Base-by-base conservation (phyloP, 2,888 invertebrate genomes). In the Epistrophella euchroma region DNA sequence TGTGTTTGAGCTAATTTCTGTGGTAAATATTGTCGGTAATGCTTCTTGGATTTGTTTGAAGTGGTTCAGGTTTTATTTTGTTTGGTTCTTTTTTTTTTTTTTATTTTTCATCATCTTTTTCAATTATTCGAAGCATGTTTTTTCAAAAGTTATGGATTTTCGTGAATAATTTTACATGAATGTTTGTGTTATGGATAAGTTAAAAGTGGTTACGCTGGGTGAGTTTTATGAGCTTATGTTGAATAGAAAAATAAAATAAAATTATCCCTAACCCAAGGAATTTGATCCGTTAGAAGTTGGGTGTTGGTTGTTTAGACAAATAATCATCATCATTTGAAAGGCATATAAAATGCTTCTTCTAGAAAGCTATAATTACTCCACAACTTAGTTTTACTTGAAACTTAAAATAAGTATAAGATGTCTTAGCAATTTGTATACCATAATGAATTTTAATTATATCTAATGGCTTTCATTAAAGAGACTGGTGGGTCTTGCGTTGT, bases 21-120 rank as follows among this genome's bases (percentile, higher is more conserved):
- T 74, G 78, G 83, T 79, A 83, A 83, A 78, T 56, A 35, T 52
- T 60, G 45, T 68, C 60, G 72, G 82, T 83, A 73, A 83, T 83
- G 73, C 60, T 73, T 55, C 75, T 80, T 80, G 70, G 68, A 75
- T 80, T 80, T 80, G 62, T 75, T 80, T 80, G 75, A 75, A 75
- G 74, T 70, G 43, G 52, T n/a, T 70, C 9, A 1, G 15, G 15
- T 25, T 60, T 37, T 22, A n/a, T n/a, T 32, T n/a, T n/a, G n/a
- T n/a, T n/a, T n/a, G 15, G 15, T 25, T 60, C 22, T 22, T 15
- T n/a, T 32, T 2, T 50, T 25, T 35, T 35, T 9, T 28, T 22
- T 40, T 60, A 10, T 45, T 25, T 56, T 19, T 6, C 37, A 43
- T 68, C 52, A 52, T 50, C 15, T 52, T 62, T 58, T 60, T 45